phyloP scores from a whole-genome alignment of 2,113 vertebrate genomes.

The Psilopogon haemacephalus region DNA sequence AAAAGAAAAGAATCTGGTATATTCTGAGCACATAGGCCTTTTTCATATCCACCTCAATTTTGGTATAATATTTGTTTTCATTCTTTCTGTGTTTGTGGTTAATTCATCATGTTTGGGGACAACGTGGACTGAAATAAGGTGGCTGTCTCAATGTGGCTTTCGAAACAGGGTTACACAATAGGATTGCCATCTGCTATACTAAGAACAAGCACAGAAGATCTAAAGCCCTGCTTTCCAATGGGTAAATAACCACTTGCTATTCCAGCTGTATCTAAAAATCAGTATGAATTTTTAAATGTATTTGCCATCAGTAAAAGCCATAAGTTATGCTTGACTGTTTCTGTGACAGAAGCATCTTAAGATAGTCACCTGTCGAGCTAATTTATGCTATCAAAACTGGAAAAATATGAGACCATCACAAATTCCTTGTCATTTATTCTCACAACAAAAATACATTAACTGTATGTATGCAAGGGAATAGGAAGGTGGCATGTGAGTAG shows the following conservation, averaged over 20 bases:
- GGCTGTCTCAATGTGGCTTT: conserved; percentile 9
- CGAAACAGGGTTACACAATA: neutral
- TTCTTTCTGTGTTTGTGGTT: neutral
- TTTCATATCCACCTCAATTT: neutral
- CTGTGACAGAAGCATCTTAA: conserved; percentile 48
- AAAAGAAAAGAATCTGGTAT: neutral
- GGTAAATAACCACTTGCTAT: conserved; percentile 35
- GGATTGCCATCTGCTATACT: neutral
- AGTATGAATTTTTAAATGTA: conserved; percentile 9
- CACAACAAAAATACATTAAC: neutral
- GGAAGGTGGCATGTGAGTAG: neutral
- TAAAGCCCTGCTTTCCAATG: neutral
- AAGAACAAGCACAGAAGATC: neutral
- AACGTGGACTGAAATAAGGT: neutral
- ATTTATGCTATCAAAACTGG: conserved; percentile 43
- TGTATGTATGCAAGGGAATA: neutral
- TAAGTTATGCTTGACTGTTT: conserved; percentile 47
- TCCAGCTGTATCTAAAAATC: neutral
- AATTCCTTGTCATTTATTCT: conserved; percentile 35
- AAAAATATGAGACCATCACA: neutral
- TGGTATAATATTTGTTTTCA: neutral
- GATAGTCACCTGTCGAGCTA: conserved; percentile 25
- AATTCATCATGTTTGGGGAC: conserved; percentile 16
- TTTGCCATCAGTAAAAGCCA: conserved; percentile 41
- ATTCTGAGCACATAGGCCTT: rapidly evolving